Conservation (phyloP, 2,113 vertebrate genomes). For the Cyprinus carpio region DNA sequence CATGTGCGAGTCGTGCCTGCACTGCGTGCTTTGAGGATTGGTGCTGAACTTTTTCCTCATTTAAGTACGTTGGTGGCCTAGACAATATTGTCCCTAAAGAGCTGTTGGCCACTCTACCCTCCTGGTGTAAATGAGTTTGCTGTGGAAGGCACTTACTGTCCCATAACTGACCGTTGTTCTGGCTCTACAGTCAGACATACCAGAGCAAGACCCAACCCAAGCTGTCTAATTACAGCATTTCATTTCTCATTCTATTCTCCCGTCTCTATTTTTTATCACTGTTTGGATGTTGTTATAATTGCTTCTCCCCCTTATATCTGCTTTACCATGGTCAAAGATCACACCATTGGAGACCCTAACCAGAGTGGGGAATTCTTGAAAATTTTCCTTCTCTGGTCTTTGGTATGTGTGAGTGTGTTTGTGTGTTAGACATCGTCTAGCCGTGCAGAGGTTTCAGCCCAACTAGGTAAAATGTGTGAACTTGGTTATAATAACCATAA, state of each 20-base stretch:
- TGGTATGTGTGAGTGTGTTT: constrained; percentile 30
- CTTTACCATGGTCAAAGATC: constrained; percentile 15
- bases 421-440: constrained; percentile 22
- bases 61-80: constrained; percentile 24
- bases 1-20: constrained; percentile 15
- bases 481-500: not conserved
- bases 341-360: constrained; percentile 23
- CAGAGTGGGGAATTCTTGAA: constrained; percentile 47
- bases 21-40: constrained; percentile 20
- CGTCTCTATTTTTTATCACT: not conserved
- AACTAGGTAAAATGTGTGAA: constrained; percentile 50
- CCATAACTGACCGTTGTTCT: constrained; percentile 34
- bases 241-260: constrained; percentile 23
- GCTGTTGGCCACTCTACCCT: constrained; percentile 36
- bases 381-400: not conserved
- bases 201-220: constrained; percentile 14
- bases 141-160: constrained; percentile 38
- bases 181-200: constrained; percentile 58
- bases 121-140: constrained; percentile 8
- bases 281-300: constrained; percentile 16
- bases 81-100: constrained; percentile 35
- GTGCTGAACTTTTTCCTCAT: constrained; percentile 46
- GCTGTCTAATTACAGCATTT: constrained; percentile 22
- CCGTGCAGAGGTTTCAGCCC: not conserved
- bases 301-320: not conserved